phyloP scores from a whole-genome alignment of 2,888 invertebrate species.

The Microctonus brassicae region DNA sequence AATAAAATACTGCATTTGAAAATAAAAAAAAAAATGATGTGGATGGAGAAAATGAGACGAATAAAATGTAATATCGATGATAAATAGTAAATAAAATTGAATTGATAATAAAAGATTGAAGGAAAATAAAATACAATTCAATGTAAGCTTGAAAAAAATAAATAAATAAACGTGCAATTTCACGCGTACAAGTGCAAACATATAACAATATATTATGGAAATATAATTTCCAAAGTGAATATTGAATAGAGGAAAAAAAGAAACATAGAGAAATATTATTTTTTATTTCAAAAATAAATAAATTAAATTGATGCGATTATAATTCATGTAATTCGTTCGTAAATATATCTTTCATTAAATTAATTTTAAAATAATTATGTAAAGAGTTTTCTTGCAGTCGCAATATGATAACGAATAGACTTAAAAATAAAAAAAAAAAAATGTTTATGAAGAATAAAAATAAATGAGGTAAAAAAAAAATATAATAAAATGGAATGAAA shows the following conservation, averaged over 20 bases:
- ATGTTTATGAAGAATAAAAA: conserved; percentile 5
- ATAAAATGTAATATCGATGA: background rate
- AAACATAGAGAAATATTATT: background rate
- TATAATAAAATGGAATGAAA: conserved; percentile 51
- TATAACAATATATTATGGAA: background rate
- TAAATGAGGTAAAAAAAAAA: conserved; percentile 21
- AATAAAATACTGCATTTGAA: background rate
- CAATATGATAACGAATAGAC: background rate
- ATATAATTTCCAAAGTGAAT: background rate
- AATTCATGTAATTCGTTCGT: background rate
- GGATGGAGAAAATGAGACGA: background rate
- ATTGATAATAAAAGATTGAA: background rate
- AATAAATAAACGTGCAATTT: background rate
- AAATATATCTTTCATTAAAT: conserved; percentile 3
- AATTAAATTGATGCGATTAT: background rate
- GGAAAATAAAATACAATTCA: background rate
- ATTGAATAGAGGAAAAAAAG: background rate
- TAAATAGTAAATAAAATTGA: background rate
- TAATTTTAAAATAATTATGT: background rate
- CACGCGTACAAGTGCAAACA: background rate
- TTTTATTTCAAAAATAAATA: background rate
- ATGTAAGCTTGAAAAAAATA: background rate
- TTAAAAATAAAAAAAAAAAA: background rate
- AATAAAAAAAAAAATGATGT: background rate
- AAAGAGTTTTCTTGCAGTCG: background rate